Evolutionary conservation across 2,113 vertebrate genomes (phyloP).

Genomic region (Chiloscyllium plagiosum): DNA sequence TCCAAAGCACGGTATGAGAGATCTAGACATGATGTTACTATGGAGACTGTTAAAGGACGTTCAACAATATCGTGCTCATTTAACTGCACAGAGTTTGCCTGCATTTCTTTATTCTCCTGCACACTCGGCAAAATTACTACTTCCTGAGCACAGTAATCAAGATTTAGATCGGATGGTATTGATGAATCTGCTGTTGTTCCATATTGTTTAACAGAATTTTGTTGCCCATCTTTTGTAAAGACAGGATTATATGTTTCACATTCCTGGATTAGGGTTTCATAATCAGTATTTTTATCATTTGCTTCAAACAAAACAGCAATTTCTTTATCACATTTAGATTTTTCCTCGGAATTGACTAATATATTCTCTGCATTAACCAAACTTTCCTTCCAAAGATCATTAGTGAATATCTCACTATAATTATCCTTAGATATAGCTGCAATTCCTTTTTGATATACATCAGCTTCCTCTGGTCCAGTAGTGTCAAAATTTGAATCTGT

Average conservation of each 20-base stretch:
- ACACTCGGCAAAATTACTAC: neutral
- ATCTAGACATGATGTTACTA: neutral
- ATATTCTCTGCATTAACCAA: conserved; percentile 59
- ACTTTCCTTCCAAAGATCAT: conserved; percentile 43
- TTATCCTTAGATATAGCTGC: neutral
- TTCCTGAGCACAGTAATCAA: neutral
- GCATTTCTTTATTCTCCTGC: neutral
- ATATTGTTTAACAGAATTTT: neutral
- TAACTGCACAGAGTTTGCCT: neutral
- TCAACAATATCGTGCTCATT: neutral
- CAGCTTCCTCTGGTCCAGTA: neutral
- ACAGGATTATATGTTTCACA: neutral
- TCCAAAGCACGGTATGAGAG: neutral
- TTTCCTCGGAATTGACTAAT: conserved; percentile 39
- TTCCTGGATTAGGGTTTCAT: conserved; percentile 39
- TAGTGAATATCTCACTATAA: neutral
- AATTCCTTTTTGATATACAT: neutral
- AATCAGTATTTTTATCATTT: conserved; percentile 40
- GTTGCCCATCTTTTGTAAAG: neutral
- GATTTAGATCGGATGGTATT: no score
- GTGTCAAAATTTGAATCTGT: neutral
- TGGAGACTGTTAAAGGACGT: neutral
- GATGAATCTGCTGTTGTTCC: neutral
- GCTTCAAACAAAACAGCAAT: conserved; percentile 44
- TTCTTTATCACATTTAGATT: conserved; percentile 41